phyloP scores from a whole-genome alignment of 2,888 invertebrate species.

The Gasteruption jaculator region DNA sequence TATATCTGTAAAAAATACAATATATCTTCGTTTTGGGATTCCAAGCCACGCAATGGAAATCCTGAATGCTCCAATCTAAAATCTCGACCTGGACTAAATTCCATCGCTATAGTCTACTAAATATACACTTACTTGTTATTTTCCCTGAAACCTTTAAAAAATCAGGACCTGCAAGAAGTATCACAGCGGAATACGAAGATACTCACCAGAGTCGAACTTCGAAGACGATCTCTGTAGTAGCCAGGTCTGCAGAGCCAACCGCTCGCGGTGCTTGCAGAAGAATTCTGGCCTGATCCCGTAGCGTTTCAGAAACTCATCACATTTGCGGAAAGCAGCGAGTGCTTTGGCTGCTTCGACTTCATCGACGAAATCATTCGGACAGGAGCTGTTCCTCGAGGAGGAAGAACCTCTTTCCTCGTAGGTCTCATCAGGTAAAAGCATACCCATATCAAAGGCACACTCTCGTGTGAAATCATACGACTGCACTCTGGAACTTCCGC shows the following conservation, averaged over 20 bases:
- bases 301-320: constrained; percentile 61
- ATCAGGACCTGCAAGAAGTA: constrained; percentile 3
- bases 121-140: not conserved
- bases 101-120: too few species aligned
- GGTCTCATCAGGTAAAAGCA: constrained; percentile 77
- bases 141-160: constrained; percentile 1
- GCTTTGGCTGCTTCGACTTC: constrained; percentile 41
- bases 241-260: constrained; percentile 43
- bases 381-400: constrained; percentile 32
- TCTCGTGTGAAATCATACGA: too few species aligned
- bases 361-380: constrained; percentile 33
- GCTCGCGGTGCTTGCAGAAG: constrained; percentile 67
- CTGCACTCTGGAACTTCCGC: too few species aligned
- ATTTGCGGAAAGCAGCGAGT: constrained; percentile 56
- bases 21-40: too few species aligned
- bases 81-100: too few species aligned
- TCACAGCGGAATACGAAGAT: not conserved
- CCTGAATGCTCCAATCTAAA: too few species aligned
- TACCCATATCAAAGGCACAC: constrained; percentile 42
- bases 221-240: constrained; percentile 35
- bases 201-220: constrained; percentile 39
- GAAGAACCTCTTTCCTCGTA: constrained; percentile 60
- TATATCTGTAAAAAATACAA: too few species aligned
- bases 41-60: too few species aligned
- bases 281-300: constrained; percentile 72